Evolutionary conservation across 2,888 invertebrate genomes (phyloP), one percentile per base, ranked within the genome.

Genomic region (Habrosyne pyritoides): DNA sequence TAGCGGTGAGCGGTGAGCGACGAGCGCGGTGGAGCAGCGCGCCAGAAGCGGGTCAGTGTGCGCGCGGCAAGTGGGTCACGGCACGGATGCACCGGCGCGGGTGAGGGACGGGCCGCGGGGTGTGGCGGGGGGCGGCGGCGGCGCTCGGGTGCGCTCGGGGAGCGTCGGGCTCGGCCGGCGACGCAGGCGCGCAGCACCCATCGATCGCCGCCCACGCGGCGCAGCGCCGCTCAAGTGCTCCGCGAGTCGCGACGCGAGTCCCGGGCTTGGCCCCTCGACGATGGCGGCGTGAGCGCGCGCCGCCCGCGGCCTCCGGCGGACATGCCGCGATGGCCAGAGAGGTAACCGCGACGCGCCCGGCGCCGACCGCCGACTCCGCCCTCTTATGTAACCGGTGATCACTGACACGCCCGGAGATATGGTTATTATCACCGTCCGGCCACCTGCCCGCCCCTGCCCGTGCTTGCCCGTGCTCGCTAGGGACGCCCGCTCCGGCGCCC

Each of bases 291-390:
- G 91, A 91, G 83, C 88, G 86, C 88, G 91, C 90, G 89, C 85
- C 85, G 83, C 86, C 88, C 93, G 93, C 93, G 91, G 91, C 93
- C 93, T 92, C 93, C 93, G 91, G 91, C 91, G 89, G 89, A 93
- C 93, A 94, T 94, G 94, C 94, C 94, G 94, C 94, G 94, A 94
- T 94, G 94, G 94, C 94, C 94, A 94, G 94, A 94, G 94, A 94
- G 94, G 94, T 94, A 94, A 89, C 84, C 81, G 71, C 66, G 71
- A 63, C 71, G 79, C 81, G 85, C 75, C 82, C 83, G 84, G 84
- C 84, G 83, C 77, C 75, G 65, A 61, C 61, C 79, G 77, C 67
- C 83, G 73, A 74, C 75, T 70, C 73, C 77, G 68, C 71, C 74
- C 77, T 73, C 81, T 86, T 83, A 84, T 81, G 83, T 84, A 84